Evolutionary conservation across 2,113 vertebrate species (phyloP), one percentile per base, ranked within the genome.

Genomic region (Perccottus glenii): DNA sequence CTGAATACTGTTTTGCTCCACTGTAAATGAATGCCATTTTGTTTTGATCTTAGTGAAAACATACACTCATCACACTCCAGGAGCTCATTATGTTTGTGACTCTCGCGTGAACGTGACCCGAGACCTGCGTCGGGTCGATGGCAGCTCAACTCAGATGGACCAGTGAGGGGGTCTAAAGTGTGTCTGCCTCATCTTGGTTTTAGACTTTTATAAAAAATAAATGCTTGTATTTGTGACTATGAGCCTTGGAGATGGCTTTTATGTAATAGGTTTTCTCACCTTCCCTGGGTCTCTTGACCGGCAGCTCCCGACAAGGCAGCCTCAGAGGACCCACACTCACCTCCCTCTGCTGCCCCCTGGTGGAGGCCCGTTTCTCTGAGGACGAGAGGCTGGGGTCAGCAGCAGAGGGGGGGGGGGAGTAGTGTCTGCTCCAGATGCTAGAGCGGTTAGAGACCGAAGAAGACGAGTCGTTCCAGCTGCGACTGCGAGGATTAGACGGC

Each of bases 251-350:
- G 32, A 27, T 27, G 19, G n/a, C n/a, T n/a, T n/a, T n/a, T n/a
- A n/a, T n/a, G n/a, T n/a, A n/a, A n/a, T n/a, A n/a, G n/a, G 19
- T 27, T 27, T 36, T 8, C 67, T 81, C 43, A 98, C 97, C 96
- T 86, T 78, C 90, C 78, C 95, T 92, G 1, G 84, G 83, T 61
- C 96, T 94, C 89, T 99, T 99, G 59, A 83, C 73, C 49, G 88
- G 53, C 3, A 87, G 44, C 42, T 90, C 86, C 78, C 91, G 96
- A 70, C 78, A 81, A n/a, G 92, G 86, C 47, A 95, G 78, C 72
- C 89, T 93, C 51, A 96, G 86, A 0, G 82, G 73, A 32, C 86
- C 88, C 35, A 92, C 27, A 40, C 14, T 88, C 52, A 95, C 70
- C 50, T 93, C 78, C 57, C 85, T 92, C 85, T 94, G 92, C 78